Evolutionary conservation across 2,888 invertebrate species (phyloP), one percentile per base, ranked within the genome.

Genomic region (Drosophila robusta): DNA sequence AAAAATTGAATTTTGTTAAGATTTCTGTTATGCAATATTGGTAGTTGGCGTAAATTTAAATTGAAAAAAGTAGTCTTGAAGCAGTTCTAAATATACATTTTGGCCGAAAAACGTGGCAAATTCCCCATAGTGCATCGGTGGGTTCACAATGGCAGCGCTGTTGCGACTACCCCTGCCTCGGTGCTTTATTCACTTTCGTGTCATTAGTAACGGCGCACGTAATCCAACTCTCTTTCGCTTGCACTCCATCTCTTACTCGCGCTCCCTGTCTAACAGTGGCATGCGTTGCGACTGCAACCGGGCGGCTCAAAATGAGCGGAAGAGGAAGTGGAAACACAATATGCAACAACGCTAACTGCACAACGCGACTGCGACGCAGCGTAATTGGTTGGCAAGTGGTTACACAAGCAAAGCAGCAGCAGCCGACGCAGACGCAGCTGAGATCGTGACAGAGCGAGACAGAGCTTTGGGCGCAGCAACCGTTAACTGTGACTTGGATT

Each of bases 311-410:
- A 77, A 67, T 70, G 76, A 87, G 70, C 85, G 85, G 85, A 85
- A 85, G 85, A 85, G 87, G 85, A 85, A 85, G 85, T 85, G 73
- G 84, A 82, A 85, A 87, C 57, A 80, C 84, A 85, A 80, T 85
- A 80, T 86, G 84, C 84, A 87, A 76, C 72, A 76, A 74, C 62
- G 62, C 51, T 60, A 64, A 70, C 74, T 62, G 69, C 68, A 65
- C 71, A 56, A 22, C 45, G 56, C 64, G 60, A 64, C 72, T 65
- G 65, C 84, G 65, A 78, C 74, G 87, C 74, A 70, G 76, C 73
- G 78, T 87, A 87, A 84, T 87, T 87, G 87, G 67, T 72, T 74
- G 72, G 68, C 71, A 70, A 76, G 67, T 73, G 67, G 72, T 87
- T 85, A 87, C 82, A 87, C 87, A 85, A 85, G 85, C 80, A 66